These are phyloP conservation scores for Hycleus phaleratus DNA, from an alignment of 1,140 invertebrate species.

Conservation along the genomic window DNA sequence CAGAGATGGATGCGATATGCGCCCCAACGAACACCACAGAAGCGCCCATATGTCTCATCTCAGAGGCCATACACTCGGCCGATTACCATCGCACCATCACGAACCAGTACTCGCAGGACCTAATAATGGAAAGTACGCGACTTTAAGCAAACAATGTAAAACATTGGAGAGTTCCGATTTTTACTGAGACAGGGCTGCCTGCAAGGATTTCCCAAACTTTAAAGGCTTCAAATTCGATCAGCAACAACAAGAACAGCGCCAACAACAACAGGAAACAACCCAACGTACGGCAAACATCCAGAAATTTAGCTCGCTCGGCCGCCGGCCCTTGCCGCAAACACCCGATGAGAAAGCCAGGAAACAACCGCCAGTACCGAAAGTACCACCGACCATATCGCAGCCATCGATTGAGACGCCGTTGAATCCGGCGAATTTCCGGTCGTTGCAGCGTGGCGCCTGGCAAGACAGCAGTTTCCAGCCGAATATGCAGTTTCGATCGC, in stretches of 20 bases:
- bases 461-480: conserved; percentile 37
- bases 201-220: conserved; percentile 43
- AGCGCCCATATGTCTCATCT: conserved; percentile 39
- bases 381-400: conserved; percentile 33
- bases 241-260: conserved; percentile 24
- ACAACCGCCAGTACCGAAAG: conserved; percentile 36
- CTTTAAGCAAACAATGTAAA: conserved; percentile 90
- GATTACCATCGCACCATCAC: conserved; percentile 47
- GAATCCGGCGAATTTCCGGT: conserved; percentile 39
- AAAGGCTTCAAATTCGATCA: conserved; percentile 42
- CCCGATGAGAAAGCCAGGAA: conserved; percentile 39
- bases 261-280: conserved; percentile 17
- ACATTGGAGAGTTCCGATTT: conserved; percentile 89
- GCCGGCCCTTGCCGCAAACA: conserved; percentile 39
- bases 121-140: conserved; percentile 77
- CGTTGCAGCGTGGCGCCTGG: conserved; percentile 40
- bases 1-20: conserved; percentile 44
- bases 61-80: conserved; percentile 44
- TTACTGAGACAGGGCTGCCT: conserved; percentile 69
- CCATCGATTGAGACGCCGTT: conserved; percentile 33
- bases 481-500: conserved; percentile 34
- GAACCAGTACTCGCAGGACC: conserved; percentile 40
- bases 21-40: conserved; percentile 37
- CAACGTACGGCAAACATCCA: conserved; percentile 37
- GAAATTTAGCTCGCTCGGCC: conserved; percentile 38